These are phyloP conservation scores for Drosophila tani DNA, from an alignment of 1,140 invertebrate genomes.

Conservation along the genomic window DNA sequence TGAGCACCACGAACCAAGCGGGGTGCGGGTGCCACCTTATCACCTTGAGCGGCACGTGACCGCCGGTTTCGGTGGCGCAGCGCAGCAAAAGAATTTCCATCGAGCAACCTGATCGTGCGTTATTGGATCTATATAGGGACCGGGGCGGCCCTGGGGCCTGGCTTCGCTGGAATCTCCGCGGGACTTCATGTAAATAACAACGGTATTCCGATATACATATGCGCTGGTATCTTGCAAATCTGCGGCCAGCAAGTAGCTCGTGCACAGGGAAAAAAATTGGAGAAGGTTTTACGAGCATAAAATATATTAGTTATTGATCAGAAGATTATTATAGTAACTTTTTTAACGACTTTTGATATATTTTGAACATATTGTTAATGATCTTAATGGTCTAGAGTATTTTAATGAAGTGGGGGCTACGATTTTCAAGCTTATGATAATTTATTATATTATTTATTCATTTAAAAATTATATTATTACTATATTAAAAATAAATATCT, in stretches of 20 bases:
- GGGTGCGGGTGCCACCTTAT: slow-evolving; percentile 41
- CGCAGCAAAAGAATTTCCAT: slow-evolving; percentile 30
- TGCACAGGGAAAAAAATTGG: neutral
- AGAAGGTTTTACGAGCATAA: neutral
- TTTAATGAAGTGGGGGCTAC: no score
- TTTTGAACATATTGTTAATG: no score
- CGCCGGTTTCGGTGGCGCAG: neutral
- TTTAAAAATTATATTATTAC: no score
- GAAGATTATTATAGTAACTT: no score
- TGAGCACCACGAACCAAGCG: neutral
- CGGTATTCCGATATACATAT: slow-evolving; percentile 29
- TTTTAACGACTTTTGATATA: no score
- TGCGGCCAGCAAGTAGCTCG: neutral
- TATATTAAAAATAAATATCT: no score
- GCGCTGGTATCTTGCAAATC: slow-evolving; percentile 23
- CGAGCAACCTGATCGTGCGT: slow-evolving; percentile 45
- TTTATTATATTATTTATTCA: no score
- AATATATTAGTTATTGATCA: neutral
- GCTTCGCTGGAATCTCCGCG: slow-evolving; percentile 23
- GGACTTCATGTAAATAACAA: slow-evolving; percentile 37
- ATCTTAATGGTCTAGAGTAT: no score
- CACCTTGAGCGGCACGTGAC: slow-evolving; percentile 63
- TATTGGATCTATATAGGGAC: slow-evolving; percentile 22
- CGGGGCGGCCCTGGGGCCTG: neutral
- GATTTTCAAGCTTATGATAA: no score